A percentile compares a stretch with the other conserved stretches of the same genome.
These are phyloP conservation scores for Lepilemur ruficaudatus DNA, from an alignment of 2,797 vertebrate genomes.

Conservation along the genomic window DNA sequence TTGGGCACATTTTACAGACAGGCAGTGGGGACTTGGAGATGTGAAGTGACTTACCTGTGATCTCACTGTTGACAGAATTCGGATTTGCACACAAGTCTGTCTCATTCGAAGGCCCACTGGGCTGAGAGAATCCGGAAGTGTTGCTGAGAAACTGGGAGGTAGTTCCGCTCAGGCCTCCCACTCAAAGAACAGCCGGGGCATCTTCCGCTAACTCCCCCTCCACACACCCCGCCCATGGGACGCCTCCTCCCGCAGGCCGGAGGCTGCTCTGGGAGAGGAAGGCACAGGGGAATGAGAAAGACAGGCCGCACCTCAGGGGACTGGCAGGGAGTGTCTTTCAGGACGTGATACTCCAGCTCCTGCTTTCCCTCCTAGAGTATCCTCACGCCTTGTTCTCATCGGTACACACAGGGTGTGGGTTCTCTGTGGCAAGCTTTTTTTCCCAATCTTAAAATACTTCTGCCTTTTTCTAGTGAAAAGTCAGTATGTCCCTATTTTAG, in stretches of 20 bases:
- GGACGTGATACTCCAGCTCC: not conserved
- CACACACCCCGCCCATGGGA: accelerated
- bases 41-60: not conserved
- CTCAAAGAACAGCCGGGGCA: not conserved
- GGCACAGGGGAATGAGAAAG: not conserved
- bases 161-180: accelerated
- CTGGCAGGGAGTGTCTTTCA: not conserved
- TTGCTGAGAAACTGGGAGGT: accelerated
- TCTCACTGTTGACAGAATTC: not conserved
- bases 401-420: accelerated
- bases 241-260: not conserved
- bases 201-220: too few relatives aligned
- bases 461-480: not conserved
- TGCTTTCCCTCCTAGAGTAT: not conserved
- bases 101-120: not conserved
- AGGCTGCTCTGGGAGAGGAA: not conserved
- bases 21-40: not conserved
- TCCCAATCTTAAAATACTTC: not conserved
- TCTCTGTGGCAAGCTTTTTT: not conserved
- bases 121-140: not conserved
- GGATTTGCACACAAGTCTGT: accelerated
- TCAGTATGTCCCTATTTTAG: not conserved
- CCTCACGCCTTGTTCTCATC: not conserved
- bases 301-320: accelerated
- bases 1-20: not conserved